Base-by-base conservation (phyloP, 1,140 invertebrate genomes). In the Whitmania pigra region DNA sequence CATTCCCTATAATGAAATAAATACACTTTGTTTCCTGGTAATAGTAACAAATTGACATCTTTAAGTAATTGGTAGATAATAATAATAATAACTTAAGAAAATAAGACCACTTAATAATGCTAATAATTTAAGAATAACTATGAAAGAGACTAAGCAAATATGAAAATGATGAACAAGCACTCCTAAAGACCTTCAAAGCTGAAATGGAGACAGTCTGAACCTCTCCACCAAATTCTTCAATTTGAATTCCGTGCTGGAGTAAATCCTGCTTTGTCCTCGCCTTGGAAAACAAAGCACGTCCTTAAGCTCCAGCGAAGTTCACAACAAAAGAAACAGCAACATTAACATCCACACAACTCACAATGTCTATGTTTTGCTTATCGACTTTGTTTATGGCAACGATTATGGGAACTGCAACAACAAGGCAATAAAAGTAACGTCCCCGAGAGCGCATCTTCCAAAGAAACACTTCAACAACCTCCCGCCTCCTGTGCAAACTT, bases 311-410 rank as follows among this genome's bases (percentile, higher is more conserved):
- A n/a, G n/a, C n/a, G n/a, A n/a, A n/a, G n/a, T n/a, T n/a, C n/a
- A n/a, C n/a, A n/a, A n/a, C n/a, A n/a, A n/a, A n/a, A n/a, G n/a
- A n/a, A n/a, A n/a, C n/a, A n/a, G n/a, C n/a, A n/a, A n/a, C n/a
- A 60, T 22, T 6, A 60, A 60, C n/a, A 60, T 22, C 49, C 69
- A n/a, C n/a, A n/a, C n/a, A n/a, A 81, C 80, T 79, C 75, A 82
- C 82, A 53, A 83, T 87, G 85, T 97, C 86, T 73, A 90, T 90
- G 78, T 87, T 86, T 68, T 88, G 87, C 79, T 94, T 94, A 82
- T 99, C 97, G 76, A 97, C 94, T 86, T 99, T 99, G 82, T 99
- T 99, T 67, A 99, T 89, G n/a, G 96, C 96, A 67, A 99, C 92
- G 77, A 99, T 88, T 5, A 99, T 90, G 0, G 94, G 94, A 75